Evolutionary conservation across 2,113 vertebrate genomes (phyloP), one percentile per base, ranked within the genome.

Genomic region (Lasiurus cinereus): DNA sequence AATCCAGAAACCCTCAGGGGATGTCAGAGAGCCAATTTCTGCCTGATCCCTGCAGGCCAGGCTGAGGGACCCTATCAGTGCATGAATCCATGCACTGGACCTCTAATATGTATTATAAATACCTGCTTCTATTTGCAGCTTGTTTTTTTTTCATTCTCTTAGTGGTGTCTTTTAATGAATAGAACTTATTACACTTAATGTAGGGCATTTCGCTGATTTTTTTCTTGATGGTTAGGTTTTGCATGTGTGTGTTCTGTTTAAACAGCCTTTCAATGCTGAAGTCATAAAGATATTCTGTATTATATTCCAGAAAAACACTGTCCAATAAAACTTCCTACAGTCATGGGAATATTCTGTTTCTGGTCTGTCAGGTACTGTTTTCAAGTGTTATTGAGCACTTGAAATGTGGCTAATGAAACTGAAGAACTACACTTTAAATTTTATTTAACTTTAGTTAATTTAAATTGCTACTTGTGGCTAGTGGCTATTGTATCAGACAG

Each of bases 381-480:
- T 70, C 56, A 73, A 54, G 22, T 46, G 50, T 8, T 39, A 12
- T n/a, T 88, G 69, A 77, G 54, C 31, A 48, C 21, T 56, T 87
- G 24, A 67, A 91, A 67, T 82, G 24, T 85, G 48, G 48, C 46
- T 31, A 31, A 29, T 83, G 18, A 46, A 70, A 67, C 50, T 59
- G 31, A 59, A 59, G 11, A 74, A 91, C 43, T 73, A 48, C 54
- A 85, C 33, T 72, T 70, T 72, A 79, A 69, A 31, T 64, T 73
- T 79, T 12, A 72, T 87, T 79, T 88, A 82, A 67, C 46, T 83
- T 70, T 69, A 84, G 36, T 77, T 39, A 87, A 85, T 62, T 90
- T 72, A 93, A 76, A 56, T 31, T 62, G 8, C 24, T 80, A 56
- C 29, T 50, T 56, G 6, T 87, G 31, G 15, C 43, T 92, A n/a